Evolutionary conservation across 2,797 vertebrate genomes (phyloP).

Genomic region (Pelobates cultripes): DNA sequence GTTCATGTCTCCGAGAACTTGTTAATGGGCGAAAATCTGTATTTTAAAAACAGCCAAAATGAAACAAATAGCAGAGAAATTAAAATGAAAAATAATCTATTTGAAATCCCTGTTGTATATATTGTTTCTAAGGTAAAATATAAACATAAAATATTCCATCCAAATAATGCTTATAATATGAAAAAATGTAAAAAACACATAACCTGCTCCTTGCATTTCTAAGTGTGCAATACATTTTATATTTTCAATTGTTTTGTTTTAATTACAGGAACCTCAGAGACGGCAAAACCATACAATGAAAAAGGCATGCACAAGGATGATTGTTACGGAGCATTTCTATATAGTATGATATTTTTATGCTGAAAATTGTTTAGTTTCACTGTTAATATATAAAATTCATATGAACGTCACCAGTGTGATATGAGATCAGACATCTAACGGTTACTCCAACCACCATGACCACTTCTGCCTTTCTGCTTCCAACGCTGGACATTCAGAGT

Average conservation of each 20-base stretch:
- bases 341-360: too few species aligned
- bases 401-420: too few species aligned
- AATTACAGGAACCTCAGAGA: neutral
- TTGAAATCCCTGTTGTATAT: neutral
- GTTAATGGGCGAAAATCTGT: neutral
- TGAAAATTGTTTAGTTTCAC: too few species aligned
- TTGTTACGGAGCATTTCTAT: too few species aligned
- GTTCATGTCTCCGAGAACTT: neutral
- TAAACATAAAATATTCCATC: neutral
- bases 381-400: too few species aligned
- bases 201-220: neutral
- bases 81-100: neutral
- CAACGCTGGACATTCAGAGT: too few species aligned
- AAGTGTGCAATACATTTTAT: neutral
- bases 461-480: too few species aligned
- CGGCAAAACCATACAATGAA: neutral
- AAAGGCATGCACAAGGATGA: neutral
- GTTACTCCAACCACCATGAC: too few species aligned
- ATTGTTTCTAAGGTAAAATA: neutral
- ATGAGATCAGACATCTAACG: too few species aligned
- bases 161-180: too few species aligned
- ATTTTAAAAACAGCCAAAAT: neutral
- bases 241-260: neutral
- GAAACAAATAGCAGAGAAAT: neutral
- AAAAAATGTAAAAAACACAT: neutral